phyloP scores from a whole-genome alignment of 2,113 vertebrate genomes.

The Balaenoptera acutorostrata region DNA sequence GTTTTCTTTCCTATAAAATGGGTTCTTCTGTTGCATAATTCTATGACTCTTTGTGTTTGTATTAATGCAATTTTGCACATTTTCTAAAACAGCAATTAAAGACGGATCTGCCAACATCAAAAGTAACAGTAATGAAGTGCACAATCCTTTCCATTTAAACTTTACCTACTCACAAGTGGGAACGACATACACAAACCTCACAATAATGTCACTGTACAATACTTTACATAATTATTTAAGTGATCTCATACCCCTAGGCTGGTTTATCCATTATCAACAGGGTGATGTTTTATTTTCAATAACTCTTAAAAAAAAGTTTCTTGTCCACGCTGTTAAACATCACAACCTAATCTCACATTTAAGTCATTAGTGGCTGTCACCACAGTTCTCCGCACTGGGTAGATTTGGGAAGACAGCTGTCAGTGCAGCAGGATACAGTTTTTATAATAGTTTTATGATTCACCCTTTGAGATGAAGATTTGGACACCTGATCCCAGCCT shows the following conservation, averaged over 20 bases:
- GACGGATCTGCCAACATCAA: neutral
- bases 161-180: neutral
- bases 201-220: neutral
- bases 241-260: constrained; percentile 31
- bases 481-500: constrained; percentile 66
- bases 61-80: neutral
- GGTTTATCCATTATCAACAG: constrained; percentile 4
- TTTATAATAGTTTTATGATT: constrained; percentile 76
- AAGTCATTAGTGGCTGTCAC: constrained; percentile 56
- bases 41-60: neutral
- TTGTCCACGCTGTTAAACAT: constrained; percentile 45
- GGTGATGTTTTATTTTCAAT: constrained; percentile 49
- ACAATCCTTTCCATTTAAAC: neutral
- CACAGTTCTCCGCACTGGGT: constrained; percentile 12
- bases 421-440: constrained; percentile 65
- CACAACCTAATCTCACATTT: constrained; percentile 45
- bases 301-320: constrained; percentile 60
- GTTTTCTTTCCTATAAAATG: neutral
- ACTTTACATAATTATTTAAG: constrained; percentile 25
- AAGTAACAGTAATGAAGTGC: neutral
- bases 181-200: neutral
- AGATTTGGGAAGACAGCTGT: constrained; percentile 71
- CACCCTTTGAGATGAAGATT: constrained; percentile 62
- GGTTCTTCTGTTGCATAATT: neutral
- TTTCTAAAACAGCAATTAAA: neutral